Percentiles rank a stretch among this genome's conserved stretches.
These are phyloP conservation scores for Folsomia manolachei DNA, from an alignment of 2,888 invertebrate species.

Conservation along the genomic window DNA sequence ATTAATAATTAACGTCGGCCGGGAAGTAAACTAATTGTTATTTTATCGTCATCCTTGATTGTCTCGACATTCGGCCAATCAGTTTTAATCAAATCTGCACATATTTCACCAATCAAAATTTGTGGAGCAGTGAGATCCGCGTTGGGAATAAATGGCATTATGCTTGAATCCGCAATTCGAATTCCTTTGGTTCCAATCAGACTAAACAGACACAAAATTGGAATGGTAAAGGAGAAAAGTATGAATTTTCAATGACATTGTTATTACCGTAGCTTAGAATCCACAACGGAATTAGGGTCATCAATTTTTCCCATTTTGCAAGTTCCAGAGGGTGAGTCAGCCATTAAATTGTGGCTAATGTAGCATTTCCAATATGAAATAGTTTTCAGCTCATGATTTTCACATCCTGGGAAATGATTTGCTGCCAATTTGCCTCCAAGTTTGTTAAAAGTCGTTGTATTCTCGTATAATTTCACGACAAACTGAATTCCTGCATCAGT, in stretches of 20 bases:
- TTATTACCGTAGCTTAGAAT: slow-evolving; percentile 28
- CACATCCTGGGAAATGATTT: slow-evolving; percentile 20
- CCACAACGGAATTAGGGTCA: slow-evolving; percentile 31
- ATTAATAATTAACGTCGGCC: not conserved
- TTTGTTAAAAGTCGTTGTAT: slow-evolving; percentile 19
- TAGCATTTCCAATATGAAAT: slow-evolving; percentile 22
- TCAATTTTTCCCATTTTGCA: slow-evolving; percentile 25
- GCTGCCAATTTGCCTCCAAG: slow-evolving; percentile 19
- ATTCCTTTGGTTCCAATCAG: slow-evolving; percentile 12
- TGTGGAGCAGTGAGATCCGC: not conserved
- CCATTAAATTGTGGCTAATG: not conserved
- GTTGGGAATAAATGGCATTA: slow-evolving; percentile 33
- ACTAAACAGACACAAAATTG: too few species aligned
- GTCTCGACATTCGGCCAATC: not conserved
- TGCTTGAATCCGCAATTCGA: slow-evolving; percentile 26
- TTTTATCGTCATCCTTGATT: too few species aligned
- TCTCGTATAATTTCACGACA: slow-evolving; percentile 20
- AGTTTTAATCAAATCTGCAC: not conserved
- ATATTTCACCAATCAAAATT: not conserved
- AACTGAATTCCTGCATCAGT: slow-evolving; percentile 18
- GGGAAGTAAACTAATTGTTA: too few species aligned
- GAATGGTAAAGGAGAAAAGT: too few species aligned
- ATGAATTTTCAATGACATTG: too few species aligned
- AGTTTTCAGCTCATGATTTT: slow-evolving; percentile 12
- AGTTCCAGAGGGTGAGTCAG: slow-evolving; percentile 17